Base-by-base conservation (phyloP, 2,113 vertebrate species). In the Blennius ocellaris region DNA sequence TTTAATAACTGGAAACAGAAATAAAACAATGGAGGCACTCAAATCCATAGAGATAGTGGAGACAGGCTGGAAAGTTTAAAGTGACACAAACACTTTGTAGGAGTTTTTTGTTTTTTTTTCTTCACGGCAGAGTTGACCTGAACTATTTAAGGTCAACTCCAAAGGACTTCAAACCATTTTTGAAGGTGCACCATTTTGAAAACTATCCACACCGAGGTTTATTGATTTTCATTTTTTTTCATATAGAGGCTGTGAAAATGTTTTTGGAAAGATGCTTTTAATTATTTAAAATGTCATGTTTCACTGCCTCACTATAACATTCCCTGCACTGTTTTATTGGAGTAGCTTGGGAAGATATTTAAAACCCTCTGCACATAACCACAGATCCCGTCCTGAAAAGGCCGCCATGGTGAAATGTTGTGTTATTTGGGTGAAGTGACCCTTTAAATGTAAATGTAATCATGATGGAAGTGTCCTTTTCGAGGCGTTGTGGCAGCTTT, bases 391-490 rank as follows among this genome's bases (percentile, higher is more conserved):
- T 30, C 21, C 21, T n/a, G 72, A 53, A 47, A 7, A 37, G 21
- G 38, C 3, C 4, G 2, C 11, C 51, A 68, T 6, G 38, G 10
- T 16, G 11, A 41, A 51, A 81, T 58, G 58, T 14, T 56, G 48
- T 66, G 59, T 49, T 52, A 72, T 81, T 80, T 78, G 60, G 37
- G 54, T 62, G 76, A 71, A 80, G 72, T 61, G 82, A 74, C 68
- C 76, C 83, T 87, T 82, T 80, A 74, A 82, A 85, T 90, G 86
- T 80, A 87, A 85, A 88, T 84, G 76, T 69, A 76, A 74, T 87
- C 86, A 78, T 78, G 80, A 65, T 72, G 58, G 67, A 87, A 80
- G 82, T 63, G 76, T 82, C 76, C 58, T 86, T 81, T 76, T 77
- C 63, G 75, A 30, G 59, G 49, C 60, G 3, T 56, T 38, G 2